Conservation (phyloP, 2,888 invertebrate species). For the Lycaena phlaeas region DNA sequence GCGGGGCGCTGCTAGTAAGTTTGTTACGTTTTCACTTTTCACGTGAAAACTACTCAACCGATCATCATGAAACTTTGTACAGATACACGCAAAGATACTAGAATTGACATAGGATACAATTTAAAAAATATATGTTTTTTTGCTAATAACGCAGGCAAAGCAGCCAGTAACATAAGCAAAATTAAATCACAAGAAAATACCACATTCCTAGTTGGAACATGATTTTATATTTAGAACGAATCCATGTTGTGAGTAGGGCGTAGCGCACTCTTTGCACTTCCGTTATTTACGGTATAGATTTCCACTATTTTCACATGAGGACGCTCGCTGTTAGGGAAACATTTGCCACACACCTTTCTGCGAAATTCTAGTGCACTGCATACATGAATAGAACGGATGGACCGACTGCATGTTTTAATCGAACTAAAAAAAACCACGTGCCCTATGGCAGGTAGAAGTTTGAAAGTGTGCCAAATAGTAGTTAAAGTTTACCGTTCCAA, state of each 20-base stretch:
- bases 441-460: slow-evolving; percentile 24
- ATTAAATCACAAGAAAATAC: too few species aligned
- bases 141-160: too few species aligned
- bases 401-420: slow-evolving; percentile 17
- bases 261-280: not conserved
- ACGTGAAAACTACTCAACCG: too few species aligned
- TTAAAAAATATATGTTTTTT: not conserved
- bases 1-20: too few species aligned
- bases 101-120: too few species aligned
- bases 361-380: slow-evolving; percentile 18
- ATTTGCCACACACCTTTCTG: slow-evolving; percentile 16
- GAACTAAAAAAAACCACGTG: slow-evolving; percentile 15
- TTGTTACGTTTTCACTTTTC: too few species aligned
- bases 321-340: slow-evolving; percentile 11
- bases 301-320: slow-evolving; percentile 13
- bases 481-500: slow-evolving; percentile 7
- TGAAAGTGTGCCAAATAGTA: slow-evolving; percentile 48
- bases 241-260: slow-evolving; percentile 2
- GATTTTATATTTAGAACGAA: not conserved
- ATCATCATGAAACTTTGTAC: too few species aligned
- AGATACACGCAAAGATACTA: too few species aligned
- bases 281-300: slow-evolving; percentile 10
- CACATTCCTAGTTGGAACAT: too few species aligned
- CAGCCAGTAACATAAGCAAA: too few species aligned
- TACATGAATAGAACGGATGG: slow-evolving; percentile 16